Evolutionary conservation across 2,888 invertebrate species (phyloP).

Genomic region (Anorthoa munda): DNA sequence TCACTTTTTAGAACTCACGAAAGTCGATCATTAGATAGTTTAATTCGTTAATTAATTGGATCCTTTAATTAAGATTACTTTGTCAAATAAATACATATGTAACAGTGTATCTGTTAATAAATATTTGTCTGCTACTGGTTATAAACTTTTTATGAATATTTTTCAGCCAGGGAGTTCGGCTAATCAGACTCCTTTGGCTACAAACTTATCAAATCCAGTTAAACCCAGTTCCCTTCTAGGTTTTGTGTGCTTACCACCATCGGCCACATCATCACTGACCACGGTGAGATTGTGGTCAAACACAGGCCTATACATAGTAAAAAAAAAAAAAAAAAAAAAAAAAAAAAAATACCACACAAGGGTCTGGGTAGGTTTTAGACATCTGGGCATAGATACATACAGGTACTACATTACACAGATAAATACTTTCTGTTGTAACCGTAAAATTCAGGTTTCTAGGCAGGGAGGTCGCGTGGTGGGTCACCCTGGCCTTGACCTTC

Average conservation of each 20-base stretch:
- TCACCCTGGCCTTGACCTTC: neutral
- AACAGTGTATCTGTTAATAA: neutral
- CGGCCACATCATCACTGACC: no score
- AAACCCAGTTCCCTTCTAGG: no score
- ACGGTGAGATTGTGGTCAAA: no score
- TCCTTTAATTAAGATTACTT: constrained; percentile 31
- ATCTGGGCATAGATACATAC: neutral
- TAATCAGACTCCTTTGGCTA: neutral
- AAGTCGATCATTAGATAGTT: constrained; percentile 66
- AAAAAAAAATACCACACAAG: no score
- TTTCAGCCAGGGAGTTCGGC: neutral
- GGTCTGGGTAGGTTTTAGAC: neutral
- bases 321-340: no score
- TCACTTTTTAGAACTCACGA: constrained; percentile 66
- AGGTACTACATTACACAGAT: neutral
- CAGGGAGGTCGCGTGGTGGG: neutral
- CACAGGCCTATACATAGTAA: no score
- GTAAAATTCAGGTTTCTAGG: neutral
- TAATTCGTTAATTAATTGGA: constrained; percentile 66
- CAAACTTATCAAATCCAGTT: no score
- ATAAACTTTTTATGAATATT: neutral
- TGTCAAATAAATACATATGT: neutral
- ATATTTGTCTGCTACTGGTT: neutral
- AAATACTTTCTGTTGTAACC: neutral
- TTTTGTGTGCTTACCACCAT: no score